A percentile compares a stretch with the other conserved stretches of the same genome.
Conservation (phyloP, 2,797 vertebrate genomes). For the Ciconia nigra region DNA sequence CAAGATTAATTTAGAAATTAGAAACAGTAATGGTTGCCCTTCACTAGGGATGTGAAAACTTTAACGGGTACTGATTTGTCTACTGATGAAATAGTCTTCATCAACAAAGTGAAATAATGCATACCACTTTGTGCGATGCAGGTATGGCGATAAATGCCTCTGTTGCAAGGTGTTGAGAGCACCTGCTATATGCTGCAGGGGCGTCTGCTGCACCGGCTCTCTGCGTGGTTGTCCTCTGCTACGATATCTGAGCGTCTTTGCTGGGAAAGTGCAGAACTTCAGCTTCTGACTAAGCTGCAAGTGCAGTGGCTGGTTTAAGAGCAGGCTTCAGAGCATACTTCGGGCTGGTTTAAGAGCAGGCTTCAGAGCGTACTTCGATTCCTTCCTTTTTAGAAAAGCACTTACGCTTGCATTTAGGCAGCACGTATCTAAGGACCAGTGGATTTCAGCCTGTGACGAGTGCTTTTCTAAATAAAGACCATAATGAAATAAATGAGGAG, state of each 20-base stretch:
- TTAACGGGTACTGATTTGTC: background rate
- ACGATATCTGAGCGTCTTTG: rapidly evolving
- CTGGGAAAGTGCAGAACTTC: background rate
- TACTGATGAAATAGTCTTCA: no score
- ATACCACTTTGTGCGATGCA: rapidly evolving
- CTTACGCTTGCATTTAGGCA: background rate
- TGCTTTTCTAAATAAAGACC: background rate
- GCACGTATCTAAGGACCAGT: rapidly evolving
- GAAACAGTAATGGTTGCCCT: background rate
- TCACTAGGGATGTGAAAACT: background rate
- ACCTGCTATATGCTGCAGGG: background rate
- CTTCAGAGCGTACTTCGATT: rapidly evolving
- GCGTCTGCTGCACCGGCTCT: background rate
- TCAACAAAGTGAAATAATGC: rapidly evolving
- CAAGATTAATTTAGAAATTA: background rate
- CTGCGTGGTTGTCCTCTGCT: background rate
- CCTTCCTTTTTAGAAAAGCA: background rate
- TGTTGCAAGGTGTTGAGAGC: rapidly evolving
- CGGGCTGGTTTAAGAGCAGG: background rate
- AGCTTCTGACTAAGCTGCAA: rapidly evolving
- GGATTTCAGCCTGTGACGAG: background rate
- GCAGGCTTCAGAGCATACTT: background rate
- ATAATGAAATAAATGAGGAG: rapidly evolving
- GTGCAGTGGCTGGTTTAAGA: background rate
- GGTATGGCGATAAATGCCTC: rapidly evolving